Base-by-base conservation (phyloP, 2,888 invertebrate genomes). In the Allophyes oxyacanthae region DNA sequence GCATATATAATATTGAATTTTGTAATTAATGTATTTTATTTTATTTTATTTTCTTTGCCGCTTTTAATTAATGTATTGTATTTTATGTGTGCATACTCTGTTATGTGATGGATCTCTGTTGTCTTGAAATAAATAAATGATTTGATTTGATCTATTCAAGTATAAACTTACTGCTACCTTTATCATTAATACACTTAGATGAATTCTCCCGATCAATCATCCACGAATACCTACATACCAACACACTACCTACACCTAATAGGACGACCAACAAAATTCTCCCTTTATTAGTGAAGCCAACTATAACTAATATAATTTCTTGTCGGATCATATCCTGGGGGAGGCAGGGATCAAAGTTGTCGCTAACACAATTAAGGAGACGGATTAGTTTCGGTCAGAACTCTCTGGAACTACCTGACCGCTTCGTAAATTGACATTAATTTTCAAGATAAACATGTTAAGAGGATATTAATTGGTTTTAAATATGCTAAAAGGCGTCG, bases 291-390 rank as follows among this genome's bases (percentile, higher is more conserved):
- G 83, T 69, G 90, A 90, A 89, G 87, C 91, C 90, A 92, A 92
- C 89, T 91, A 91, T 87, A 87, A 85, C 89, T 89, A 92, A 93
- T 92, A 91, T 85, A 90, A 92, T 92, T 89, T 86, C 88, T 85
- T 86, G 89, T 87, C 84, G 85, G 91, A 87, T 92, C 89, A 91
- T 92, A 92, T 89, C 92, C 92, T 84, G 80, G 65, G 91, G 92
- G 92, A 88, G 74, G 79, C 78, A 80, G 85, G 91, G 92, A 92
- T 92, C 91, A 92, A 93, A 94, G 90, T 94, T 93, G 91, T 92
- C 90, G 79, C 86, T 93, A 94, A 94, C 92, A 85, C 88, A 91
- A 90, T 94, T 92, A 91, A 84, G 81, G 85, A 86, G 87, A 88
- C 83, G 86, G 91, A 93, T 94, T 94, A 93, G 92, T 91, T 93